Percentiles rank a stretch among this genome's conserved stretches.
Conservation (phyloP, 2,888 invertebrate genomes). For the Dichetophora obliterata region DNA sequence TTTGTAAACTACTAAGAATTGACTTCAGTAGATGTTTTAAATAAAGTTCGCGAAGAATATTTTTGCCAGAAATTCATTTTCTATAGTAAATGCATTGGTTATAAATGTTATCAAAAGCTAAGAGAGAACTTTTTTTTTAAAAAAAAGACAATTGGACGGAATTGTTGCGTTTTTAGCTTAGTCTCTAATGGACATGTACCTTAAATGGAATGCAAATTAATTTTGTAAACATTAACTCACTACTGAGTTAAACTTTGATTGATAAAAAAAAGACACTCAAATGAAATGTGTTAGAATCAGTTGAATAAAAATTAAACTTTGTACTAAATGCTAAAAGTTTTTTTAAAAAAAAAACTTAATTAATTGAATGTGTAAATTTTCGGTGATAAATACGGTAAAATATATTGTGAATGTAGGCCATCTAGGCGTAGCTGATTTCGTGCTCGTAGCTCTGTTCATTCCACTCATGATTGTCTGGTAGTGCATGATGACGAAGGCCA, state of each 20-base stretch:
- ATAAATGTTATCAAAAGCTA: not conserved
- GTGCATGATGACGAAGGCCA: slow-evolving; percentile 77
- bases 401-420: not conserved
- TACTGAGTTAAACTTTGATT: not conserved
- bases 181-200: not conserved
- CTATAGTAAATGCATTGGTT: no score
- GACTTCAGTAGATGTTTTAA: not conserved
- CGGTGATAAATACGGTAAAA: not conserved
- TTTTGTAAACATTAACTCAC: not conserved
- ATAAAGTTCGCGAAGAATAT: no score
- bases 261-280: slow-evolving; percentile 14
- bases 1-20: not conserved
- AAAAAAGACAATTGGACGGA: slow-evolving; percentile 26
- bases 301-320: not conserved
- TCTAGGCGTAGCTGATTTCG: slow-evolving; percentile 67
- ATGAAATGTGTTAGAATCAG: not conserved
- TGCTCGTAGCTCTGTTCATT: slow-evolving; percentile 71
- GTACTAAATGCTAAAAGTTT: not conserved
- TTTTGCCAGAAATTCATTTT: no score
- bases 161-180: slow-evolving; percentile 5
- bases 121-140: not conserved
- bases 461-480: slow-evolving; percentile 78
- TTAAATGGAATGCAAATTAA: no score
- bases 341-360: slow-evolving; percentile 15
- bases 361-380: not conserved